Percentiles rank a stretch among this genome's conserved stretches.
These are phyloP conservation scores for Siniperca scherzeri DNA, from an alignment of 2,797 vertebrate genomes.

Conservation along the genomic window DNA sequence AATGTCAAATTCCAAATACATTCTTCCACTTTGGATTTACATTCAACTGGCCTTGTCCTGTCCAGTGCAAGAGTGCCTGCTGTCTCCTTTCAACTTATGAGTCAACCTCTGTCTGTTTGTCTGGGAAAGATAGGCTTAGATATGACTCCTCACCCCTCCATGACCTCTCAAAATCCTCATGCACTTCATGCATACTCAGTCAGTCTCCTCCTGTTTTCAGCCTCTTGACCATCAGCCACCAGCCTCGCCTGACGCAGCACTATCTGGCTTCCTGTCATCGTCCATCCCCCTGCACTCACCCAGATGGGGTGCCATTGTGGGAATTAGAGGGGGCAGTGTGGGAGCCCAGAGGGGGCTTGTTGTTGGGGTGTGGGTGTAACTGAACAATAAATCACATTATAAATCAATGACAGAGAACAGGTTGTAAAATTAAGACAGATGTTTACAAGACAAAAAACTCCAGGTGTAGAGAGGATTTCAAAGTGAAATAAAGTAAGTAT, in stretches of 20 bases:
- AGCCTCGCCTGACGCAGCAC: constrained; percentile 40
- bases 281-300: constrained; percentile 72
- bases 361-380: neutral
- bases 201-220: constrained; percentile 44
- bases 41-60: neutral
- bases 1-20: neutral
- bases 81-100: constrained; percentile 17
- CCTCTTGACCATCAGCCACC: constrained; percentile 58
- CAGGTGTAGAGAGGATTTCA: neutral
- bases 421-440: constrained; percentile 1
- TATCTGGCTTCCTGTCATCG: constrained; percentile 79
- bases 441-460: neutral
- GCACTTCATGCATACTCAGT: constrained; percentile 45
- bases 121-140: constrained; percentile 22
- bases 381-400: neutral
- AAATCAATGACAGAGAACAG: neutral
- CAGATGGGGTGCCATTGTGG: constrained; percentile 47
- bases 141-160: constrained; percentile 6
- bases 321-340: neutral
- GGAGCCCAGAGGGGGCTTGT: neutral
- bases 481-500: neutral
- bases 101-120: constrained; percentile 29
- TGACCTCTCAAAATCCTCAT: constrained; percentile 40
- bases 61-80: neutral
- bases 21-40: neutral